Conservation (phyloP, 2,888 invertebrate species). For the Sarcophaga variegata region DNA sequence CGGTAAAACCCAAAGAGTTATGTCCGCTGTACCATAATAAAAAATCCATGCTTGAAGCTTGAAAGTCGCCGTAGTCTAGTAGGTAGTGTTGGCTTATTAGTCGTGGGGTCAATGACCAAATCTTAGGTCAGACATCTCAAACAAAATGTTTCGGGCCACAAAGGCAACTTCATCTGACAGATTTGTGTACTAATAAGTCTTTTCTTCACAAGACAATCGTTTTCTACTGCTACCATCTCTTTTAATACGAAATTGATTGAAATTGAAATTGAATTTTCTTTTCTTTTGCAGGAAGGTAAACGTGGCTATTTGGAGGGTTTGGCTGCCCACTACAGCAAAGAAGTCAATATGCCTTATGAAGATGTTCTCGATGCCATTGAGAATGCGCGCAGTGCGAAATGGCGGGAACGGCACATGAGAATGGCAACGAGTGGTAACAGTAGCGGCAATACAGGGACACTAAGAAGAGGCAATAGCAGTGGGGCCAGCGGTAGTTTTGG, state of each 20-base stretch:
- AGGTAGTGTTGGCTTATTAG: too few relatives aligned
- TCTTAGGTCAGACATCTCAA: too few relatives aligned
- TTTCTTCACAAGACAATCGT: too few relatives aligned
- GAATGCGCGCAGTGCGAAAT: constrained; percentile 87
- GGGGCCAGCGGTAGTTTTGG: constrained; percentile 71
- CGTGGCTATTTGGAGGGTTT: constrained; percentile 93
- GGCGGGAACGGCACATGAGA: constrained; percentile 82
- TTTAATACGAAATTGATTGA: not conserved
- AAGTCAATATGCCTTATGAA: constrained; percentile 93
- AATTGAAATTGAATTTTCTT: not conserved
- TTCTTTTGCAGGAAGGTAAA: constrained; percentile 87
- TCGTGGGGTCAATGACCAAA: rapidly evolving
- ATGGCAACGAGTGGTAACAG: constrained; percentile 70
- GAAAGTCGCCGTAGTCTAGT: too few relatives aligned
- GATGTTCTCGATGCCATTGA: constrained; percentile 93
- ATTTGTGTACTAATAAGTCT: too few relatives aligned
- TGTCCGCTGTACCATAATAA: too few relatives aligned
- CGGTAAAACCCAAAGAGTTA: too few relatives aligned
- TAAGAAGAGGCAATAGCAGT: constrained; percentile 76
- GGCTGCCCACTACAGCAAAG: constrained; percentile 92
- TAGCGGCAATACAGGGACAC: constrained; percentile 73
- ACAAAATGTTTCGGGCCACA: too few relatives aligned
- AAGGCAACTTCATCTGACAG: too few relatives aligned
- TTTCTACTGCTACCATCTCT: too few relatives aligned
- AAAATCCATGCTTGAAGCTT: too few relatives aligned